Evolutionary conservation across 2,113 vertebrate genomes (phyloP), one percentile per base, ranked within the genome.

Genomic region (Apus apus): DNA sequence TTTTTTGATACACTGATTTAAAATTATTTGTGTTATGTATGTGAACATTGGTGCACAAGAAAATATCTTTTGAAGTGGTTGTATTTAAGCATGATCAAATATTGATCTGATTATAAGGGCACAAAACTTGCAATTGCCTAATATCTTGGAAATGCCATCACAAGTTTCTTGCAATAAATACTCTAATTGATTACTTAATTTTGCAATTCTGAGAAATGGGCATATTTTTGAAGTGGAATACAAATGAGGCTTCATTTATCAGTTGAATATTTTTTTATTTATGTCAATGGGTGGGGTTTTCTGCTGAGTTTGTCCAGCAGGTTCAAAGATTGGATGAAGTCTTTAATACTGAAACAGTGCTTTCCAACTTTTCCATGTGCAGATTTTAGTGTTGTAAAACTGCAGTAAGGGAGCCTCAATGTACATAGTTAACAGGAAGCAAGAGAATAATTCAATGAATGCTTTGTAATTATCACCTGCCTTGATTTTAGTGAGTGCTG

Each of bases 211-310:
- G 25, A 86, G 72, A 92, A 93, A 25, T 11, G 0, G 20, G 22
- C 27, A 6, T 68, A 5, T 91, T 15, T 91, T 72, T 11, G 38
- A 82, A 87, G 29, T 19, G 16, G 6, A 79, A 38, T 22, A 8
- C 6, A 91, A 72, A 17, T 68, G 6, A 75, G 54, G 5, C 17
- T 90, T 79, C 11, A 18, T 48, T 82, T 87, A 38, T 54, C 21
- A 46, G 25, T 70, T 3, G 6, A 73, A 60, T 46, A 17, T 5
- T 21, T 11, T 77, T 77, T 64, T n/a, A n/a, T n/a, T 67, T 29
- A 16, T 56, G 17, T 53, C 66, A 25, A 12, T 46, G 4, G 5
- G 0, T 23, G 22, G 11, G 1, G 0, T 4, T 2, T 18, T 57
- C 67, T n/a, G 1, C 21, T 67, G 9, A 32, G 6, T 73, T 75